A percentile compares a stretch with the other conserved stretches of the same genome.
Conservation (phyloP, 2,113 vertebrate species). For the Plectropomus leopardus region DNA sequence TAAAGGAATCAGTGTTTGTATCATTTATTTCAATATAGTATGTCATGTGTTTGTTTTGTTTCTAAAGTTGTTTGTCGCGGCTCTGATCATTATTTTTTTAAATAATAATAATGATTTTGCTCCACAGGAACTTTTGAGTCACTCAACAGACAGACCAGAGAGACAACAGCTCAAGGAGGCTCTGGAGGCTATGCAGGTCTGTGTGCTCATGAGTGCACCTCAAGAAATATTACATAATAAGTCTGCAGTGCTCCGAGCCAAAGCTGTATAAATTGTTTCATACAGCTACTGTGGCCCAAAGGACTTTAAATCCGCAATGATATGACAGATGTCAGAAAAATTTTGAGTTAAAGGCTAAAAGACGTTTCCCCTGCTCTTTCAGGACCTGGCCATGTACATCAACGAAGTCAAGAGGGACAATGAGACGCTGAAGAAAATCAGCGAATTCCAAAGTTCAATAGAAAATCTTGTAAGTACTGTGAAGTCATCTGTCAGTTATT, state of each 20-base stretch:
- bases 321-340: slow-evolving; percentile 53
- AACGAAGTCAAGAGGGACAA: slow-evolving; percentile 99
- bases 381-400: slow-evolving; percentile 99
- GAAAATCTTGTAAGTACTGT: slow-evolving; percentile 92
- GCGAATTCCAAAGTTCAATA: slow-evolving; percentile 97
- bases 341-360: neutral
- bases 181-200: slow-evolving; percentile 97
- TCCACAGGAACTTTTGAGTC: slow-evolving; percentile 93
- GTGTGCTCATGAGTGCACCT: slow-evolving; percentile 16
- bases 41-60: neutral
- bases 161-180: slow-evolving; percentile 95
- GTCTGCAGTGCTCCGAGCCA: neutral
- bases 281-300: slow-evolving; percentile 24
- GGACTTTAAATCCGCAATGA: slow-evolving; percentile 5
- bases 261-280: slow-evolving; percentile 22
- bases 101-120: neutral
- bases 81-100: neutral
- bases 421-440: slow-evolving; percentile 98
- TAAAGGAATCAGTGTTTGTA: neutral
- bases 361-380: slow-evolving; percentile 6
- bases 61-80: neutral
- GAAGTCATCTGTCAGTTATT: no score
- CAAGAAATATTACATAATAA: slow-evolving; percentile 15
- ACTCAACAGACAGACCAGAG: slow-evolving; percentile 92
- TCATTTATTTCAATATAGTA: neutral